A percentile compares a stretch with the other conserved stretches of the same genome.
phyloP scores from a whole-genome alignment of 1,140 invertebrate genomes.

The Heliconius congener region DNA sequence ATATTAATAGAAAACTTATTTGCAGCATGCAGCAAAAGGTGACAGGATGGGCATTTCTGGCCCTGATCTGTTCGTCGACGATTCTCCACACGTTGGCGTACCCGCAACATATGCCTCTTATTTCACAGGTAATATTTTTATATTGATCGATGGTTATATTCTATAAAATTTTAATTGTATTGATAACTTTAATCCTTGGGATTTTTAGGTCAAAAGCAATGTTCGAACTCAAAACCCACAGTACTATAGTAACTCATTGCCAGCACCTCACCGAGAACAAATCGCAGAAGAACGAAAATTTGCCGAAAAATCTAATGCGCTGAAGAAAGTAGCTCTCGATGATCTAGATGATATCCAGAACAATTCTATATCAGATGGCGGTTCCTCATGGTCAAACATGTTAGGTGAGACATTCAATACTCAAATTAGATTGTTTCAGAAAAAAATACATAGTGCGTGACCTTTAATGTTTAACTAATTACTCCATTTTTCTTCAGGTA shows the following conservation, averaged over 20 bases:
- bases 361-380: constrained; percentile 88
- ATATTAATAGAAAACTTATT: neutral
- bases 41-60: constrained; percentile 80
- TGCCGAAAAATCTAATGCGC: constrained; percentile 92
- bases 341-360: constrained; percentile 90
- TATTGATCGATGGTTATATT: neutral
- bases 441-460: neutral
- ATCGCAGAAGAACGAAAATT: constrained; percentile 86
- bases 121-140: constrained; percentile 66
- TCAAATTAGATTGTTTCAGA: neutral
- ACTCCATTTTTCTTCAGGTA: constrained; percentile 70
- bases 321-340: constrained; percentile 92
- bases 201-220: constrained; percentile 70
- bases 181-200: neutral
- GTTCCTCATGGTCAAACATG: constrained; percentile 93
- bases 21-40: constrained; percentile 78
- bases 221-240: constrained; percentile 78
- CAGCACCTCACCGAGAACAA: constrained; percentile 54
- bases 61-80: constrained; percentile 80
- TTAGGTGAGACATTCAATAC: constrained; percentile 80
- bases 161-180: neutral
- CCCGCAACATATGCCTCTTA: constrained; percentile 77
- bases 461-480: neutral
- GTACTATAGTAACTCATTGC: constrained; percentile 78
- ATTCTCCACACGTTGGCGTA: constrained; percentile 82